Conservation (phyloP, 2,888 invertebrate species). For the Coleophora deauratella region DNA sequence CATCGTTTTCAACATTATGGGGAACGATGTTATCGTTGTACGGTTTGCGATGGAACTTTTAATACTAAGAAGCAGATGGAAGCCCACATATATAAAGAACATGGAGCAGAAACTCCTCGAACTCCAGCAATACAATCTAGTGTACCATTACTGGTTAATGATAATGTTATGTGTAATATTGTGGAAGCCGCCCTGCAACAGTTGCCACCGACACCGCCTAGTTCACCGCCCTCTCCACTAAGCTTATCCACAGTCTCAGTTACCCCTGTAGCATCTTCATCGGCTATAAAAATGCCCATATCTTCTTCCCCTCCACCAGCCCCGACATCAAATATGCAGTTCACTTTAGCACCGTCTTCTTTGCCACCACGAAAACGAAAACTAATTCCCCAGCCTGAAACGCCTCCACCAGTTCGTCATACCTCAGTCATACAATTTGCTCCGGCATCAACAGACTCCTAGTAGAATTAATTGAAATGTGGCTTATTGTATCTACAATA, state of each 20-base stretch:
- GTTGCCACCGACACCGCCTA: slow-evolving; percentile 74
- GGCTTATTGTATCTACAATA: no score
- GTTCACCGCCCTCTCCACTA: slow-evolving; percentile 68
- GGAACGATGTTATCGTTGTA: slow-evolving; percentile 93
- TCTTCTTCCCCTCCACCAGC: slow-evolving; percentile 73
- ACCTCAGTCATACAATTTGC: slow-evolving; percentile 91
- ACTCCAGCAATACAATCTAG: slow-evolving; percentile 41
- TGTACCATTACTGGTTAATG: slow-evolving; percentile 40
- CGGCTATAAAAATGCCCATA: slow-evolving; percentile 35
- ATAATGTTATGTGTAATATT: slow-evolving; percentile 59
- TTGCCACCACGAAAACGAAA: slow-evolving; percentile 87
- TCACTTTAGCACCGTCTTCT: slow-evolving; percentile 59
- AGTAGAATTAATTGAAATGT: slow-evolving; percentile 16
- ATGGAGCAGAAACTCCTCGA: slow-evolving; percentile 69
- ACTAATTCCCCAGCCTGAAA: slow-evolving; percentile 81
- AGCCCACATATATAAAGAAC: slow-evolving; percentile 80
- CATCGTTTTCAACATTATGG: slow-evolving; percentile 94
- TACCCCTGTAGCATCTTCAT: slow-evolving; percentile 19
- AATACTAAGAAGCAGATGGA: slow-evolving; percentile 94
- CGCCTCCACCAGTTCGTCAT: slow-evolving; percentile 40
- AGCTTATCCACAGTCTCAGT: slow-evolving; percentile 47
- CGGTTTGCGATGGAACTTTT: slow-evolving; percentile 92
- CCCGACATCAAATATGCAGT: slow-evolving; percentile 47
- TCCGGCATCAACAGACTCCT: slow-evolving; percentile 74
- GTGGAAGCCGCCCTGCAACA: slow-evolving; percentile 64